These are phyloP conservation scores for Pseudotriccus pelzelni DNA, from an alignment of 2,797 vertebrate genomes.

Conservation along the genomic window DNA sequence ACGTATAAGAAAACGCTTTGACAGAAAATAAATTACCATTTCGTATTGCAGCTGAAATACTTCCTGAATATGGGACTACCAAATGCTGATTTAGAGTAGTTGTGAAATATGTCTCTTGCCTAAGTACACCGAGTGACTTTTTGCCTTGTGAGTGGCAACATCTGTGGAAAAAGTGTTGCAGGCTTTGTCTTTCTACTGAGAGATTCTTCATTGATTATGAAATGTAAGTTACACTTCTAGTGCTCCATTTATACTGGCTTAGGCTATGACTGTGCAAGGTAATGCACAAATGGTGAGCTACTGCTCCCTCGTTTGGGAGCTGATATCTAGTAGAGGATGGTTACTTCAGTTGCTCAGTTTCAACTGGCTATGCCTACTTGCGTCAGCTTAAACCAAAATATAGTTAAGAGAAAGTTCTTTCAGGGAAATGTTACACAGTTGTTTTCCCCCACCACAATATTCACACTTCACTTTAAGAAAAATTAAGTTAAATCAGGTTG, in stretches of 20 bases:
- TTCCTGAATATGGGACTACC: not conserved
- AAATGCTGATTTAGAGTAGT: not conserved
- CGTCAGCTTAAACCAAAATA: not conserved
- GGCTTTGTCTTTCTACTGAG: not conserved
- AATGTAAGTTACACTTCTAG: not conserved
- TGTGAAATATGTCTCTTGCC: not conserved
- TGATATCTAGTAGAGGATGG: not conserved
- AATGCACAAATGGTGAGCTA: not conserved
- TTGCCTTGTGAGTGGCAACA: not conserved
- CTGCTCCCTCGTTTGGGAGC: not conserved
- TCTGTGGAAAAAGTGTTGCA: not conserved
- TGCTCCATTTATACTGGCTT: not conserved
- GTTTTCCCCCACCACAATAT: not conserved
- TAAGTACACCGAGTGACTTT: not conserved
- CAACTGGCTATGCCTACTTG: not conserved
- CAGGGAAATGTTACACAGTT: not conserved
- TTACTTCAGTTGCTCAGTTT: not conserved
- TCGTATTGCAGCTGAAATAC: not conserved
- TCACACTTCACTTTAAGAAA: not conserved
- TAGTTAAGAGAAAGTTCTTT: not conserved
- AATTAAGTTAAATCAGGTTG: not conserved
- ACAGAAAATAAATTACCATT: not conserved
- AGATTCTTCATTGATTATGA: not conserved
- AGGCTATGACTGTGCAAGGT: not conserved
- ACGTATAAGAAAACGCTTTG: not conserved